Evolutionary conservation across 2,113 vertebrate species (phyloP), one percentile per base, ranked within the genome.

Genomic region (Rhipidura dahli): DNA sequence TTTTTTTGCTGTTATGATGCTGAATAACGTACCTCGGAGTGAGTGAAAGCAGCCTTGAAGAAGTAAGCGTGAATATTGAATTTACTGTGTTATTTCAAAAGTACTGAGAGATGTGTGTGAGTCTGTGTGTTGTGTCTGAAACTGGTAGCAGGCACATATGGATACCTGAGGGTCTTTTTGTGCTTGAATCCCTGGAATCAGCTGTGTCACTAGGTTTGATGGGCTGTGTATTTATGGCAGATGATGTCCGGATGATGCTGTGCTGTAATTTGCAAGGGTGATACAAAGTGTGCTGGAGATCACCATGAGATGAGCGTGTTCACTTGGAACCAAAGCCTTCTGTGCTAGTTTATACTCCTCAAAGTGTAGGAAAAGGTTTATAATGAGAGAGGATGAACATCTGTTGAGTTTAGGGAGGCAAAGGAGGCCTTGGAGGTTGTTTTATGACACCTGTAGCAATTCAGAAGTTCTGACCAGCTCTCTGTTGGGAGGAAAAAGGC

Each of bases 21-120:
- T 56, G 39, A 78, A n/a, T 20, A 70, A 11, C 1, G 11, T 77
- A 18, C 35, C 24, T 73, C 39, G 39, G 60, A 72, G 45, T 37
- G 54, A 64, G 15, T 39, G 61, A 87, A 44, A 82, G 39, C 40
- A 54, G 42, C 39, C 22, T 77, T 63, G 37, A 59, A 66, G 47
- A 54, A 82, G 28, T 15, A 54, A 22, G 13, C 15, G 4, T n/a
- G 56, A 93, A 26, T 45, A 18, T 28, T 40, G 37, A 72, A 53
- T 57, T 19, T 31, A 18, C 6, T 42, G 11, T 26, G 4, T n/a
- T 90, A 39, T 71, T 78, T 56, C 47, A 45, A 63, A 83, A 45
- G 6, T n/a, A 7, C 9, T n/a, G 33, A 54, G 33, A 24, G 19
- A 49, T 2, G 15, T 3, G 3, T 2, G 5, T 5, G 59, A 20